These are phyloP conservation scores for Sebastes vulpes DNA, from an alignment of 2,797 vertebrate species.

Conservation along the genomic window DNA sequence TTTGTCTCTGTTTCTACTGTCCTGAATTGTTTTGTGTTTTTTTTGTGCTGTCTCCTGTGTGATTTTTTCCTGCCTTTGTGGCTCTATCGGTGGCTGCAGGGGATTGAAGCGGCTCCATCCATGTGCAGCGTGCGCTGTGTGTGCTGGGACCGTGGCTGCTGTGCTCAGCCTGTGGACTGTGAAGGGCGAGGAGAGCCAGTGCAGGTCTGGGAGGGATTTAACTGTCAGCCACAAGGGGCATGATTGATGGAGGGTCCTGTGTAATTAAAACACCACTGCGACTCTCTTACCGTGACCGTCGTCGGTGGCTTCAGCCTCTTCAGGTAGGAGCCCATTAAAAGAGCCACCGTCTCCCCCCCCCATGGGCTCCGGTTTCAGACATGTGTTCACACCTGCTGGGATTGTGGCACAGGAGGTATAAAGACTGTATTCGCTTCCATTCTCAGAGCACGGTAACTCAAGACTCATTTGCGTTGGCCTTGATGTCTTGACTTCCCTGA, in stretches of 20 bases:
- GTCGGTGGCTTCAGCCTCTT: constrained; percentile 41
- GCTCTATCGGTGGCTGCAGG: constrained; percentile 32
- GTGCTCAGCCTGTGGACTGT: constrained; percentile 66
- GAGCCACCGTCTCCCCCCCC: constrained; percentile 11
- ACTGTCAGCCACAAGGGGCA: constrained; percentile 67
- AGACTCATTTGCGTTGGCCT: constrained; percentile 58
- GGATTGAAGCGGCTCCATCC: constrained; percentile 16
- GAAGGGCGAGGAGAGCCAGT: constrained; percentile 73
- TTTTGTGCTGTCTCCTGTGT: constrained; percentile 28
- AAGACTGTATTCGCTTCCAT: constrained; percentile 42
- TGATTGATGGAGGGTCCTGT: constrained; percentile 67
- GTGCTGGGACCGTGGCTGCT: constrained; percentile 44
- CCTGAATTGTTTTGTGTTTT: constrained; percentile 18
- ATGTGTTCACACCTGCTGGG: constrained; percentile 35
- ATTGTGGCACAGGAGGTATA: constrained; percentile 33
- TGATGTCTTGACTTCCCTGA: constrained; percentile 52
- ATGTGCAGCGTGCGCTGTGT: constrained; percentile 6
- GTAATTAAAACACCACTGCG: constrained; percentile 77
- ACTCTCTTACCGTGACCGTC: constrained; percentile 33
- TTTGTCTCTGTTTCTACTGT: constrained; percentile 14
- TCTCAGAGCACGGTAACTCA: constrained; percentile 34
- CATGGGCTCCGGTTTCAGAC: constrained; percentile 21
- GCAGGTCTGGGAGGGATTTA: constrained; percentile 71
- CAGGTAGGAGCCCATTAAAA: constrained; percentile 55
- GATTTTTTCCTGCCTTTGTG: constrained; percentile 24